Base-by-base conservation (phyloP, 2,888 invertebrate species). In the Theretra japonica region DNA sequence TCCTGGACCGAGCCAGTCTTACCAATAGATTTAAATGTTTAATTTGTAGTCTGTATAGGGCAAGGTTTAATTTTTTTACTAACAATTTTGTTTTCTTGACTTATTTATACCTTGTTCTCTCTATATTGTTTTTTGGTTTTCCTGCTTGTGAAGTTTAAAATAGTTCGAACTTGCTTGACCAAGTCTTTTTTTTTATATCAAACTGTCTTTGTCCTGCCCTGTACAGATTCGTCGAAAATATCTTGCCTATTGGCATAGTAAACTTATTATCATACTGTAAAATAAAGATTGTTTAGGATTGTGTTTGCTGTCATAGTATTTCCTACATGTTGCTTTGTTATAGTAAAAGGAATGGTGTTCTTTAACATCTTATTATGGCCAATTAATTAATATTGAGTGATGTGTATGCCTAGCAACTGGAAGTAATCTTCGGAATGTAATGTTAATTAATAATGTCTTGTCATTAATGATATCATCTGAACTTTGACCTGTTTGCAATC, bases 1-100 rank as follows among this genome's bases (percentile, higher is more conserved):
- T 76, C 91, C 90, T 77, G 82, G 83, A 60, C 92, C 88, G 74
- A 84, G 83, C 62, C 88, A 86, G 73, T 83, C 89, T 71, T 93
- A 84, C 81, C 88, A 93, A 80, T 94, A 92, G 83, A 74, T 73
- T 78, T 80, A 75, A 69, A 76, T 60, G 73, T 75, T 75, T 75
- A 76, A 73, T 76, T 79, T 74, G 73, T 76, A 79, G 60, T 76
- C 83, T 84, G 83, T 83, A 80, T 81, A 81, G 82, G 80, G 75
- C 73, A 70, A 11, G 23, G 19, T 25, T 33, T 15, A 25, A 11
- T 48, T 4, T 21, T 23, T 65, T 62, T 62, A 62, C 17, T 65
- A 4, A 11, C 19, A 59, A 28, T 8, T 30, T 33, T 30, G 41
- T 65, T 65, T 41, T 62, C 15, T 62, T 62, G 2, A 23, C 23